Percentiles rank a stretch among this genome's conserved stretches.
These are phyloP conservation scores for Argyra leucocephala DNA, from an alignment of 2,888 invertebrate genomes.

Conservation along the genomic window DNA sequence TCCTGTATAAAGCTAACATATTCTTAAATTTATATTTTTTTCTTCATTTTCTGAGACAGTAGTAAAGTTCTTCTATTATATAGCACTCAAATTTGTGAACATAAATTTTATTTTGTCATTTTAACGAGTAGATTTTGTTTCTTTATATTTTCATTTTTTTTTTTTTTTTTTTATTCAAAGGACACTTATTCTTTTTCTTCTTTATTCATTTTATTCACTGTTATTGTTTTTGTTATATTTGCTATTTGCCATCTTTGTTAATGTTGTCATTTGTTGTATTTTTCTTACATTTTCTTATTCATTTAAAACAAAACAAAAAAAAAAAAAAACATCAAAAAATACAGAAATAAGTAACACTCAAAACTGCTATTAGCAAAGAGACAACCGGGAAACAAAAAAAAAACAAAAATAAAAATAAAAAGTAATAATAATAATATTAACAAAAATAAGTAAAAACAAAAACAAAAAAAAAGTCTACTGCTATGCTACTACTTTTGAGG, in stretches of 20 bases:
- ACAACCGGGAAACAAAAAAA: too few relatives aligned
- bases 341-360: background rate
- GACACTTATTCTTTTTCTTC: background rate
- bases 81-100: conserved; percentile 6
- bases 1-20: too few relatives aligned
- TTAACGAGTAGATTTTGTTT: background rate
- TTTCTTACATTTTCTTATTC: too few relatives aligned
- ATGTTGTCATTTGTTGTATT: too few relatives aligned
- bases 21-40: background rate
- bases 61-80: background rate
- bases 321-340: too few relatives aligned
- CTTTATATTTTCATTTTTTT: background rate
- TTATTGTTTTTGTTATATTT: too few relatives aligned
- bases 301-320: background rate
- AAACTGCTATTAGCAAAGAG: background rate
- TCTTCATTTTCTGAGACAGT: background rate
- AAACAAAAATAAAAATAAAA: too few relatives aligned
- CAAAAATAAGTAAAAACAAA: too few relatives aligned
- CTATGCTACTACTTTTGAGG: too few relatives aligned
- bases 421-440: too few relatives aligned
- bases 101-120: conserved; percentile 6
- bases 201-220: background rate
- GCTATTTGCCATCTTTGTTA: too few relatives aligned
- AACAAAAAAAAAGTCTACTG: too few relatives aligned
- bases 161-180: background rate